phyloP scores from a whole-genome alignment of 2,888 invertebrate genomes.

The Drosophila prostipennis region DNA sequence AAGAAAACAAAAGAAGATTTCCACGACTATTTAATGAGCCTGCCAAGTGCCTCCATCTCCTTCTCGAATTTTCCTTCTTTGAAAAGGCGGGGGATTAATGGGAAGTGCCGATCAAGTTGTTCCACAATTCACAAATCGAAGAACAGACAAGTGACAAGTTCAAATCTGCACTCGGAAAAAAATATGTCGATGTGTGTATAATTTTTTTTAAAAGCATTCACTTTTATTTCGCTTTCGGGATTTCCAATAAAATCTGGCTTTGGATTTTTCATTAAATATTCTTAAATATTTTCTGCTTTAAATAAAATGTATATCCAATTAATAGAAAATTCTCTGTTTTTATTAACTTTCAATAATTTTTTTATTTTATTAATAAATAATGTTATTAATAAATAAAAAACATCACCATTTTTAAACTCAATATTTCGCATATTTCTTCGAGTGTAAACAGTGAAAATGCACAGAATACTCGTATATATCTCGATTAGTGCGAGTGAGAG shows the following conservation, averaged over 20 bases:
- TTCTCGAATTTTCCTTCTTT: background rate
- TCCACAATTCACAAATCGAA: conserved; percentile 1
- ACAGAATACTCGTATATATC: conserved; percentile 4
- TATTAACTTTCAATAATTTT: no score
- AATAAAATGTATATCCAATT: no score
- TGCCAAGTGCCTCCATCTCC: conserved; percentile 54
- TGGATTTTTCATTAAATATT: no score
- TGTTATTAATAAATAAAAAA: no score
- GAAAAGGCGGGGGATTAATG: conserved; percentile 10
- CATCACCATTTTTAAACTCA: no score
- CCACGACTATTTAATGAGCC: conserved; percentile 64
- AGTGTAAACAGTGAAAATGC: conserved; percentile 2
- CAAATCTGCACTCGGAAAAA: background rate
- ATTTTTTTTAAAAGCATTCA: no score
- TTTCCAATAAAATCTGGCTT: no score
- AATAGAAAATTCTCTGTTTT: no score
- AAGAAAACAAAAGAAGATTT: conserved; percentile 41
- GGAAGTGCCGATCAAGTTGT: conserved; percentile 20
- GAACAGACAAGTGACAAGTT: conserved; percentile 10
- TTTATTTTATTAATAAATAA: no score
- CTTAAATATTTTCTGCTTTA: no score
- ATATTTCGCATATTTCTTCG: background rate
- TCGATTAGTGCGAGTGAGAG: conserved; percentile 4
- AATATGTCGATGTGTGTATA: no score
- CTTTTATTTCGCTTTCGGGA: no score